Evolutionary conservation across 2,113 vertebrate species (phyloP).

Genomic region (Myrmophylax atrothorax): DNA sequence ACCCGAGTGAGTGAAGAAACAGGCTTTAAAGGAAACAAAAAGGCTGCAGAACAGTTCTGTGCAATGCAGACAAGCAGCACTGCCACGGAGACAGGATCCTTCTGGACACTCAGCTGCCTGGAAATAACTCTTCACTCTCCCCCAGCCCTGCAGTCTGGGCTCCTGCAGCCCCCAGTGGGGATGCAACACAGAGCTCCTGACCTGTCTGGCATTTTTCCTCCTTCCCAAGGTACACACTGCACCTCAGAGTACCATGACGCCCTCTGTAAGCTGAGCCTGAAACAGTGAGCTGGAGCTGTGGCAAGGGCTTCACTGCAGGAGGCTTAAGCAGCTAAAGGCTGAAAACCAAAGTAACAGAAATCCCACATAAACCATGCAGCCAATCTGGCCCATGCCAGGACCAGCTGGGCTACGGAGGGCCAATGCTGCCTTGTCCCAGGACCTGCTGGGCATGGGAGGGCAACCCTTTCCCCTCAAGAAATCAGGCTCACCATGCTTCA

Average conservation of each 20-base stretch:
- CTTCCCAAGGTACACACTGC: accelerated
- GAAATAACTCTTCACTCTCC: accelerated
- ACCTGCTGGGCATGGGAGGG: too few relatives aligned
- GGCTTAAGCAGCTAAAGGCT: not conserved
- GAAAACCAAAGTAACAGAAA: not conserved
- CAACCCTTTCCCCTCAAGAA: not conserved
- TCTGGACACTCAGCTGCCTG: not conserved
- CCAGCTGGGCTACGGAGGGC: too few relatives aligned
- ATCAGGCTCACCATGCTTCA: not conserved
- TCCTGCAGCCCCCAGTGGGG: not conserved
- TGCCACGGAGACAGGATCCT: not conserved
- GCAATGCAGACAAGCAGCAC: not conserved
- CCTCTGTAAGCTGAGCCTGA: not conserved
- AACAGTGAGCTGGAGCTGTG: not conserved
- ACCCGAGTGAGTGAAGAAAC: not conserved
- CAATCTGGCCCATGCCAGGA: not conserved
- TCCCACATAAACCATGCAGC: not conserved
- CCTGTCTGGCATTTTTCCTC: not conserved
- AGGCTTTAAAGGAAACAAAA: not conserved
- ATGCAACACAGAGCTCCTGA: not conserved
- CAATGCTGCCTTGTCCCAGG: accelerated
- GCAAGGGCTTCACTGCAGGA: not conserved
- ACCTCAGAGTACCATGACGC: not conserved
- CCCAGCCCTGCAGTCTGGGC: not conserved
- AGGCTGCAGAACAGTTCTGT: not conserved